These are phyloP conservation scores for Tinamus major DNA, from an alignment of 2,797 vertebrate species.

Conservation along the genomic window DNA sequence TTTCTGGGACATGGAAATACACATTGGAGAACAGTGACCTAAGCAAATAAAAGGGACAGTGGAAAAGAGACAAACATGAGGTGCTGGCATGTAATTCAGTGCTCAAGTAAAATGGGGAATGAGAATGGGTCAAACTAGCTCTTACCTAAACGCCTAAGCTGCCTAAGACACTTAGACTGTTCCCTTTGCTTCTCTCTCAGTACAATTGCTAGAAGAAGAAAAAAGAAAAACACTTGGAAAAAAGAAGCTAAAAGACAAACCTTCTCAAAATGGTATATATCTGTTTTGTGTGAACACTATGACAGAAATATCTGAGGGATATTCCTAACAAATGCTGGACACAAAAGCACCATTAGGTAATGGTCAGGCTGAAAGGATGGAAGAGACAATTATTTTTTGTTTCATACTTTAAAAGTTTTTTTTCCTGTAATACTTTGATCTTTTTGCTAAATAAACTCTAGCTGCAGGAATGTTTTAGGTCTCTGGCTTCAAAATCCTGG, in stretches of 20 bases:
- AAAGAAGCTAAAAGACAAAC: neutral
- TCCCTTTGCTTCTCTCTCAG: neutral
- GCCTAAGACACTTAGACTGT: neutral
- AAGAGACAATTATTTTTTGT: neutral
- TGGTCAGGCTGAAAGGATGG: neutral
- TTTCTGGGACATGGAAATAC: neutral
- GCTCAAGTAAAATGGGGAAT: neutral
- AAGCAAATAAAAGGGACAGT: neutral
- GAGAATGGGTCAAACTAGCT: neutral
- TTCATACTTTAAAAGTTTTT: neutral
- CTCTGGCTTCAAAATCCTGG: neutral
- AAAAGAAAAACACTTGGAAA: neutral
- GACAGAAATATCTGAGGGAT: neutral
- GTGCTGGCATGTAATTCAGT: neutral
- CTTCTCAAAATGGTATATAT: neutral
- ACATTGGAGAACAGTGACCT: neutral
- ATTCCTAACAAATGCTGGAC: neutral
- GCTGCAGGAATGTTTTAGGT: neutral
- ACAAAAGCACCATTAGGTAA: neutral
- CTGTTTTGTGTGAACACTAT: neutral
- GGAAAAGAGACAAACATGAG: neutral
- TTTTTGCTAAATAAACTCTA: neutral
- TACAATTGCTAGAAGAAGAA: neutral
- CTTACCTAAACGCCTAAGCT: neutral
- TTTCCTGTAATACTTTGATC: neutral